Conservation (phyloP, 2,888 invertebrate species). For the Gymnoscelis rufifasciata region DNA sequence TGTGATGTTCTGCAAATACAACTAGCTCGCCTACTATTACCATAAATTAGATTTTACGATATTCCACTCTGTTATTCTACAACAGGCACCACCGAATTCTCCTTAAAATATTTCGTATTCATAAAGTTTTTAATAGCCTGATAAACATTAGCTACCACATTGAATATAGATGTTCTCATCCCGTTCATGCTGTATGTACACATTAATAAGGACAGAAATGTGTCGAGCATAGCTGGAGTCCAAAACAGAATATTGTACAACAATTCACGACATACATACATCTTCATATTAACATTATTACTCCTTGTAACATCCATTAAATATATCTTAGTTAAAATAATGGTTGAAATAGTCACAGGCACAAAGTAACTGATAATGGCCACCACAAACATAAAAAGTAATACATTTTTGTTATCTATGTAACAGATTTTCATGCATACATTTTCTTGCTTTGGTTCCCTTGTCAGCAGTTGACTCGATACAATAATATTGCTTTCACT, state of each 20-base stretch:
- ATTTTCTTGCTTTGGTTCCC: conserved; percentile 43
- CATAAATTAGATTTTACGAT: too few relatives aligned
- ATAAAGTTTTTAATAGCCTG: conserved; percentile 66
- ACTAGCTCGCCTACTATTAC: too few relatives aligned
- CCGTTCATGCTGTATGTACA: conserved; percentile 62
- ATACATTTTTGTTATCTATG: conserved; percentile 55
- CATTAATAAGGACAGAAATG: conserved; percentile 57
- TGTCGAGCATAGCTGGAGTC: conserved; percentile 71
- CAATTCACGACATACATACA: conserved; percentile 59
- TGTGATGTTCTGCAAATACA: too few relatives aligned
- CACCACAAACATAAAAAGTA: conserved; percentile 59
- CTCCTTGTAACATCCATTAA: conserved; percentile 50
- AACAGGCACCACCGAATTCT: conserved; percentile 54
- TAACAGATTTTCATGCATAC: conserved; percentile 62
- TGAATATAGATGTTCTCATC: conserved; percentile 56
- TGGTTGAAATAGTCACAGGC: conserved; percentile 64
- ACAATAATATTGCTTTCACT: conserved; percentile 39
- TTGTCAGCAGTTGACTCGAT: conserved; percentile 37
- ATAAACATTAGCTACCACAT: conserved; percentile 67
- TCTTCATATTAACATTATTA: conserved; percentile 52
- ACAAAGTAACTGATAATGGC: conserved; percentile 61
- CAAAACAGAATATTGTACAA: conserved; percentile 68
- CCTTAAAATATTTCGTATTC: conserved; percentile 64
- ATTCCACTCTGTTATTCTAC: conserved; percentile 21
- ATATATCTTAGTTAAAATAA: conserved; percentile 66